Base-by-base conservation (phyloP, 1,140 invertebrate species). In the Diabrotica undecimpunctata region DNA sequence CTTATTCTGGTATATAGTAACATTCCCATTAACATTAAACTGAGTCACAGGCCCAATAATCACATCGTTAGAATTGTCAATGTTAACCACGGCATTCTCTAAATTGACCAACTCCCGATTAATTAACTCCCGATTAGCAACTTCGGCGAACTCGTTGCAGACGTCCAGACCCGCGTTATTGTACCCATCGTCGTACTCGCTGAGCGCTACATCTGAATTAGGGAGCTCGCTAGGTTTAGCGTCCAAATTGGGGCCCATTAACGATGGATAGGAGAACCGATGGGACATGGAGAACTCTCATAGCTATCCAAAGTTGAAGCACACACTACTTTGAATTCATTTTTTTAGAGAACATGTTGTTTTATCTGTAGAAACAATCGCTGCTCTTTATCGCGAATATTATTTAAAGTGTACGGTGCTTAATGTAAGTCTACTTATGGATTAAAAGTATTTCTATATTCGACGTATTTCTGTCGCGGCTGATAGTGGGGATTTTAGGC, bases 21-120 rank as follows among this genome's bases (percentile, higher is more conserved):
- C 60, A 38, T 62, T 62, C 11, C 60, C 60, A 54, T 62, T 62
- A 38, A 62, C 60, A 38, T 62, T 62, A 13, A 62, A 54, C 50
- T 62, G 60, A 7, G 60, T 62, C 50, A 62, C 60, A 11, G 60
- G 60, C 10, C 60, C 60, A 38, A 62, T 62, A 37, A 62, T 62
- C 10, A 62, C 60, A 38, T 62, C 60, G 39, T 25, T 53, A 9
- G 60, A 62, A 39, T 62, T 62, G 13, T 62, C 60, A 41, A 62
- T 62, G 35, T 62, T 62, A 10, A 62, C 60, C 9, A 14, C 37
- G 46, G 60, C 60, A 54, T 62, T 62, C 12, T 62, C 60, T 12
- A 62, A 39, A 38, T 62, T 62, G 8, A 62, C 60, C 11, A 62
- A 25, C 13, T 62, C 60, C 13, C 60, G 9, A 2, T 61, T 13